These are phyloP conservation scores for Hemistola chrysoprasaria DNA, from an alignment of 2,888 invertebrate species.

Conservation along the genomic window DNA sequence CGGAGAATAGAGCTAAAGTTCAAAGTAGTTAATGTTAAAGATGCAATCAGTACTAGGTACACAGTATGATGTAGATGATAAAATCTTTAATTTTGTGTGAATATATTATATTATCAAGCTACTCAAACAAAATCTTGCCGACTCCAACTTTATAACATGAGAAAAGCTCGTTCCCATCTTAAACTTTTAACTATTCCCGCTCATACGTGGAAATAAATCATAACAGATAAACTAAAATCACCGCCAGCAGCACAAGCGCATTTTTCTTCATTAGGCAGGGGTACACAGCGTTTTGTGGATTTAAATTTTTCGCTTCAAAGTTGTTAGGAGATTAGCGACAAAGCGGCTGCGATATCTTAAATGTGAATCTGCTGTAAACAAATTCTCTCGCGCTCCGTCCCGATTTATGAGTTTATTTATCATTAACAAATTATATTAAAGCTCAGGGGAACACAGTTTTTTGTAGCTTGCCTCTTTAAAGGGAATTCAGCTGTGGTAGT, in stretches of 20 bases:
- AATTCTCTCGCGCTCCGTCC: constrained; percentile 70
- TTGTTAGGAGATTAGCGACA: constrained; percentile 81
- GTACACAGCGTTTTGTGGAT: constrained; percentile 54
- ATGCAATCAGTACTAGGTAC: too few species aligned
- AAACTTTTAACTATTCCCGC: constrained; percentile 24
- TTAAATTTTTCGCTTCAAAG: constrained; percentile 78
- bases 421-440: constrained; percentile 83
- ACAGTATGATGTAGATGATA: too few species aligned
- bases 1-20: not conserved
- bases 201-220: constrained; percentile 26
- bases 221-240: constrained; percentile 33
- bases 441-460: constrained; percentile 66
- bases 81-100: too few species aligned
- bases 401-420: constrained; percentile 83
- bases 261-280: constrained; percentile 71
- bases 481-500: constrained; percentile 47
- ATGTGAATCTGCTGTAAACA: constrained; percentile 81
- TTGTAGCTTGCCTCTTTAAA: constrained; percentile 55
- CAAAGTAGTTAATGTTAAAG: constrained; percentile 1
- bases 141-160: constrained; percentile 4
- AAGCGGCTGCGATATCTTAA: constrained; percentile 78
- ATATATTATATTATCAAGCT: not conserved
- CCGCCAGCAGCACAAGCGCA: constrained; percentile 36
- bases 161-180: constrained; percentile 6
- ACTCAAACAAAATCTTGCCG: constrained; percentile 4